Base-by-base conservation (phyloP, 1,140 invertebrate genomes). In the Euwallacea similis region DNA sequence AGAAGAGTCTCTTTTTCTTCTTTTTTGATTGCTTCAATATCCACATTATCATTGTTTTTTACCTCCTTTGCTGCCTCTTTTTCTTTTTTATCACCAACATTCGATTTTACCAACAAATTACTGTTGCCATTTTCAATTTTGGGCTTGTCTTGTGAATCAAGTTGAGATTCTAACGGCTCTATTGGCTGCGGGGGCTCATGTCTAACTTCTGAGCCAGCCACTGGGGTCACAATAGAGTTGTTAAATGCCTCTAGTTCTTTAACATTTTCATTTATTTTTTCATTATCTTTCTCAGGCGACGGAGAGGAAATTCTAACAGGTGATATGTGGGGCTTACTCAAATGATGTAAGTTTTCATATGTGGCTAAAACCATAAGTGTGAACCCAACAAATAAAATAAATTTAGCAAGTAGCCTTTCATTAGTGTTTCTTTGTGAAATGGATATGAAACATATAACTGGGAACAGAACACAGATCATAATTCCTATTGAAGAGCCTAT, bases 401-500 rank as follows among this genome's bases (percentile, higher is more conserved):
- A 81, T 90, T 93, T 79, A 69, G 91, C 91, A 50, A 91, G 73
- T 10, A 89, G 76, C 72, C 87, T 85, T 80, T 93, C 91, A 77
- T 89, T 91, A 0, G 90, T 91, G 75, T 91, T 86, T 82, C 91
- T 92, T 44, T 83, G 87, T 7, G 88, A 88, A 50, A 93, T 85
- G 47, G 88, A 86, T 46, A 91, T 86, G 75, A 92, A 92, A 78
- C 89, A 90, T 8, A 87, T 85, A 1, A 94, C 91, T 0, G 97
- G 97, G 79, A 97, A 93, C 76, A 98, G 91, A 11, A 97, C 87
- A 77, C 95, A 97, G 73, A 98, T 93, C 66, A 95, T 87, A n/a
- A 95, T 92, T 6, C 97, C 97, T 75, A 97, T 95, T 9, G 96
- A 97, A 10, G 96, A 95, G 10, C 97, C 96, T 62, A 96, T 90